Evolutionary conservation across 2,888 invertebrate species (phyloP).

Genomic region (Stenichneumon culpator): DNA sequence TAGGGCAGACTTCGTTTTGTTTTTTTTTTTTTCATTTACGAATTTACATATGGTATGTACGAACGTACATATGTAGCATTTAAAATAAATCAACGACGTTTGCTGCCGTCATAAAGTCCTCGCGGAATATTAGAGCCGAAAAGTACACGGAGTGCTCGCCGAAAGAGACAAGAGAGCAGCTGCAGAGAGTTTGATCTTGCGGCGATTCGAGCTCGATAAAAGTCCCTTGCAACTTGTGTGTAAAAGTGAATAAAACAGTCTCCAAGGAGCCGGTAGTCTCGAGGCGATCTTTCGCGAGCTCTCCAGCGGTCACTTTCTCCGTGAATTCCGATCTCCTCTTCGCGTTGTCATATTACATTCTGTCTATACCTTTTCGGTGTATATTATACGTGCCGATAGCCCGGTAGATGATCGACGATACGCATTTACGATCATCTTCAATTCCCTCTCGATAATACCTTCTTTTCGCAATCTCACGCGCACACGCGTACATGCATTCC

Average conservation of each 20-base stretch:
- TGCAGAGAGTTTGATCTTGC: slow-evolving; percentile 35
- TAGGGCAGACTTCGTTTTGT: not conserved
- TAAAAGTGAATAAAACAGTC: slow-evolving; percentile 62
- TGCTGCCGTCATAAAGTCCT: not conserved
- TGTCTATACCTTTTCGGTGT: slow-evolving; percentile 50
- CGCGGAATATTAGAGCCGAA: slow-evolving; percentile 18
- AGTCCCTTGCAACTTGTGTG: slow-evolving; percentile 50
- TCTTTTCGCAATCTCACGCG: not conserved
- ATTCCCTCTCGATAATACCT: not conserved
- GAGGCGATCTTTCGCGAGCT: slow-evolving; percentile 49
- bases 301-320: slow-evolving; percentile 70
- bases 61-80: not conserved
- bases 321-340: slow-evolving; percentile 70
- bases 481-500: no score
- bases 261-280: slow-evolving; percentile 27
- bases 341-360: slow-evolving; percentile 70
- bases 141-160: not conserved
- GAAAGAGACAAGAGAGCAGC: slow-evolving; percentile 47
- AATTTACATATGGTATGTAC: not conserved
- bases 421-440: slow-evolving; percentile 26
- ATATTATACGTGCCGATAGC: slow-evolving; percentile 18
- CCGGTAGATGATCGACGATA: not conserved
- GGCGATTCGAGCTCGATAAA: slow-evolving; percentile 54
- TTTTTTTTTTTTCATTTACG: no score
- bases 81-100: not conserved